Evolutionary conservation across 1,140 invertebrate genomes (phyloP), one percentile per base, ranked within the genome.

Genomic region (Drosophila lacteicornis): DNA sequence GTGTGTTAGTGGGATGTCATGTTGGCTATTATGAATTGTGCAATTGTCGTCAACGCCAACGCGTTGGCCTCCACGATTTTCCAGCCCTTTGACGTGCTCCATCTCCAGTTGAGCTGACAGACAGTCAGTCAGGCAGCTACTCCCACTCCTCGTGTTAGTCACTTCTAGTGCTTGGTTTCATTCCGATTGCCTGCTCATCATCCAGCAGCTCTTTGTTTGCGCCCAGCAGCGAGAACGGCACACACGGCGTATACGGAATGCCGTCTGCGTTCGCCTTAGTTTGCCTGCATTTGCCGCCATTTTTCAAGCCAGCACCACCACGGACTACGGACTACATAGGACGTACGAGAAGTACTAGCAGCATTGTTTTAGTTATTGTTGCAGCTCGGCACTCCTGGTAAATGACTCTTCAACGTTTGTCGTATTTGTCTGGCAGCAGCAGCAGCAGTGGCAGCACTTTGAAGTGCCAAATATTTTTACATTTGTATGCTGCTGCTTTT

Each of bases 381-480:
- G 59, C 55, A 50, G 47, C 43, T 73, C 66, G 60, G 85, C 75
- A 88, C 85, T 88, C 68, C 66, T 80, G 70, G 84, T 90, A 88
- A 88, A 88, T 88, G 84, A 84, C 84, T 81, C 85, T 88, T 88
- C 85, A 88, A 88, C 80, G 85, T 88, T 87, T 87, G 80, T 87
- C 84, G 84, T 84, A 88, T 88, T 87, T 87, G 80, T 87, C 83
- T 88, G 84, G 84, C 82, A 81, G 70, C 40, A 42, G 40, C 53
- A 55, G 53, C 53, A 9, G 12, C 53, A 13, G 33, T 11, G 8
- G 36, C 12, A 38, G 36, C 36, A 88, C 84, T 90, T 90, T 90
- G 49, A 79, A 88, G 84, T 88, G 84, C 80, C 84, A 84, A 90
- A 88, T 90, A 88, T 90, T 88, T 88, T 90, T 81, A 80, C 85